These are phyloP conservation scores for Pseudorhiza aurosa DNA, from an alignment of 30 jellyfish, hydroid and myxozoan genomes.

Conservation along the genomic window DNA sequence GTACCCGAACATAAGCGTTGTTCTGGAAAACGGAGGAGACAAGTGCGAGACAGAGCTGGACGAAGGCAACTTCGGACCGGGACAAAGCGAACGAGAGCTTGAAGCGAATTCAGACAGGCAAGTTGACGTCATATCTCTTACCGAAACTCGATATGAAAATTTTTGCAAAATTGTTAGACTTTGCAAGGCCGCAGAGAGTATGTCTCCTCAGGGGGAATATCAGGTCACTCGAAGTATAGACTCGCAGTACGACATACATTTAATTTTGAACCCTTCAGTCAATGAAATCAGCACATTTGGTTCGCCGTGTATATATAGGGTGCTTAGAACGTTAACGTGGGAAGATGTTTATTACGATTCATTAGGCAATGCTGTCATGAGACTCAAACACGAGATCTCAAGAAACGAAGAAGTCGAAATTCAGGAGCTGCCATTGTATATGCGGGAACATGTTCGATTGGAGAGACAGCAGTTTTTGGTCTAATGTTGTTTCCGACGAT, in stretches of 20 bases:
- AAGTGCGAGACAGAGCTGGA: neutral
- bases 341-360: constrained; percentile 43
- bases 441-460: constrained; percentile 49
- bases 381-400: constrained; percentile 17
- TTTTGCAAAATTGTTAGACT: constrained; percentile 23
- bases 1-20: neutral
- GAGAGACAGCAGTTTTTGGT: neutral
- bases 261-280: constrained; percentile 9
- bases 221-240: constrained; percentile 30
- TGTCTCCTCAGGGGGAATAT: constrained; percentile 36
- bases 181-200: constrained; percentile 13
- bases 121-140: constrained; percentile 8
- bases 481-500: no score
- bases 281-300: constrained; percentile 7
- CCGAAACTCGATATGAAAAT: constrained; percentile 37
- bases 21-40: constrained; percentile 3
- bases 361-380: constrained; percentile 36
- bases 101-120: neutral
- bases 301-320: constrained; percentile 47
- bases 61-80: neutral
- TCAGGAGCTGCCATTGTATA: constrained; percentile 30
- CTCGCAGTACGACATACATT: constrained; percentile 39
- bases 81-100: neutral
- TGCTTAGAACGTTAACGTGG: constrained; percentile 54
- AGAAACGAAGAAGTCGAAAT: constrained; percentile 5